Percentiles rank a stretch among this genome's conserved stretches.
Evolutionary conservation across 1,140 invertebrate species (phyloP).

Genomic region (Neodiprion lecontei): DNA sequence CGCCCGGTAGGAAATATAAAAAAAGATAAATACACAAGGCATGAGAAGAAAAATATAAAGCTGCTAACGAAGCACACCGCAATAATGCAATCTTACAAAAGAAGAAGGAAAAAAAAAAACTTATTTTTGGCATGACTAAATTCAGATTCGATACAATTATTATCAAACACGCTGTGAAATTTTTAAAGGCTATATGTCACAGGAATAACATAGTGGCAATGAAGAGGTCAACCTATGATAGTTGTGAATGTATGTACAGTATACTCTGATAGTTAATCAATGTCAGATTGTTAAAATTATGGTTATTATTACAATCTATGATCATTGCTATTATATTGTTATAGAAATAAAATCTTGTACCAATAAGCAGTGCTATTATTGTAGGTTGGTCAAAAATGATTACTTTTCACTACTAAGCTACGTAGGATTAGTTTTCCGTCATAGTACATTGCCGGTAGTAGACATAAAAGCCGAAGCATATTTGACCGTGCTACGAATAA

Average conservation of each 20-base stretch:
- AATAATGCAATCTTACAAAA: not conserved
- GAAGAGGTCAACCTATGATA: conserved; percentile 29
- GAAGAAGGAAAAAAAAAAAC: not conserved
- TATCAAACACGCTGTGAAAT: not conserved
- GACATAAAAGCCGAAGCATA: not conserved
- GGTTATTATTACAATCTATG: conserved; percentile 40
- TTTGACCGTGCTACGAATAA: not conserved
- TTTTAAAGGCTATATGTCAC: not conserved
- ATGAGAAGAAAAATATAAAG: conserved; percentile 2
- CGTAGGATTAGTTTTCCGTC: not conserved
- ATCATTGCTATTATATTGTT: conserved; percentile 43
- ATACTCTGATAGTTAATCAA: conserved; percentile 52
- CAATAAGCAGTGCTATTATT: conserved; percentile 38
- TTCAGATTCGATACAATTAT: not conserved
- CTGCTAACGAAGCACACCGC: not conserved
- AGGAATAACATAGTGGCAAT: not conserved
- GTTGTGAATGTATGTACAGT: conserved; percentile 53
- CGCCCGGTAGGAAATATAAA: conserved; percentile 9
- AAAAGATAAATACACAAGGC: conserved; percentile 1
- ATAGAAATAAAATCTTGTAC: conserved; percentile 45
- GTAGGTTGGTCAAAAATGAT: conserved; percentile 28
- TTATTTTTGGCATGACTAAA: conserved; percentile 10
- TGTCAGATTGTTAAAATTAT: conserved; percentile 52
- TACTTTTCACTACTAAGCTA: not conserved
- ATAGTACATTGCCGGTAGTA: not conserved